Evolutionary conservation across 2,113 vertebrate genomes (phyloP).

Genomic region (Microtus montanus): DNA sequence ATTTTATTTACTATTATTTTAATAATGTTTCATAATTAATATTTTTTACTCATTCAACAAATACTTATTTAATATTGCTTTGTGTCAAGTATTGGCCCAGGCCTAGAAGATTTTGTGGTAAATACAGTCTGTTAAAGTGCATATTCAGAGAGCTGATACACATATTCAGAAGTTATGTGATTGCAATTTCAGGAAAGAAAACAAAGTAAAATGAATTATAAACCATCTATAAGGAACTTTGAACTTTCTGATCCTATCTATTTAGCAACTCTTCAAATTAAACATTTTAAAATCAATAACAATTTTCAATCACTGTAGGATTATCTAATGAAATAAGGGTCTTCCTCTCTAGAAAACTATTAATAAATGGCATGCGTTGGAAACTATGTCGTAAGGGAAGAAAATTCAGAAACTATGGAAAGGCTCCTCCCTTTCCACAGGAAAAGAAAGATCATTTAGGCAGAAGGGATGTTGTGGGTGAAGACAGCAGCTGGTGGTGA

Average conservation of each 20-base stretch:
- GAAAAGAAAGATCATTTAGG: background rate
- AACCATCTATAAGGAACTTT: background rate
- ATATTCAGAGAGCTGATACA: background rate
- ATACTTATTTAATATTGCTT: background rate
- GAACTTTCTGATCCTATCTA: background rate
- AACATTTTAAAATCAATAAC: background rate
- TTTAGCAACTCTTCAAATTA: background rate
- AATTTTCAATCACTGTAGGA: background rate
- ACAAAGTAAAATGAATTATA: background rate
- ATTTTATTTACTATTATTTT: no score
- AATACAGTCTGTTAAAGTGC: background rate
- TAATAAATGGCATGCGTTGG: background rate
- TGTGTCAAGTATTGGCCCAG: background rate
- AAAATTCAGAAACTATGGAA: background rate
- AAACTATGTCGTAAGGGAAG: background rate
- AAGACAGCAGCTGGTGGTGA: background rate
- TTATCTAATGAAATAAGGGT: background rate
- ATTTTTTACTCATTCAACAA: background rate
- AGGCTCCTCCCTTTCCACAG: background rate
- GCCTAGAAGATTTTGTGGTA: background rate
- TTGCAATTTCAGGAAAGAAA: slow-evolving; percentile 5
- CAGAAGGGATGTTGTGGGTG: background rate
- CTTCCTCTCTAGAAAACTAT: background rate
- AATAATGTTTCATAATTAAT: no score
- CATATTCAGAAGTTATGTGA: background rate